Conservation (phyloP, 1,140 invertebrate genomes). For the Penaeus indicus region DNA sequence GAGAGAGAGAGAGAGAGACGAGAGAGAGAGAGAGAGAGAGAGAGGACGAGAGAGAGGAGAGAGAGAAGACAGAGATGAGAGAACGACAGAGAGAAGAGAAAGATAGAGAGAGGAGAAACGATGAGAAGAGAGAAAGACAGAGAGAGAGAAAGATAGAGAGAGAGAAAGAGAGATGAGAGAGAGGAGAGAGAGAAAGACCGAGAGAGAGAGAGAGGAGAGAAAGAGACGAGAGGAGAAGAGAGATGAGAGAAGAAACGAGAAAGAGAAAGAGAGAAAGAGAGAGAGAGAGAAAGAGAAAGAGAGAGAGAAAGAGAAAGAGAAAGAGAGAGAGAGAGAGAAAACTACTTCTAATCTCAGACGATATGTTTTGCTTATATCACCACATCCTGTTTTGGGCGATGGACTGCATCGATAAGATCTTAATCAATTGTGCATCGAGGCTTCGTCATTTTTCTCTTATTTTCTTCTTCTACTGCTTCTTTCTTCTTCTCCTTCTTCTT, state of each 20-base stretch:
- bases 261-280: not conserved
- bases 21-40: too few relatives aligned
- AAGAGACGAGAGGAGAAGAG: slow-evolving; percentile 1
- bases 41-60: too few relatives aligned
- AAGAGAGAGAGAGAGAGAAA: slow-evolving; percentile 1
- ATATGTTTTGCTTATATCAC: too few relatives aligned
- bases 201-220: not conserved
- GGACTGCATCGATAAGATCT: too few relatives aligned
- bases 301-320: slow-evolving; percentile 6
- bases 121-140: not conserved
- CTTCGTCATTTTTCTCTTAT: too few relatives aligned
- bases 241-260: not conserved
- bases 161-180: not conserved
- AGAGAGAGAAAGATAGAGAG: too few relatives aligned
- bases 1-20: too few relatives aligned
- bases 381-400: too few relatives aligned
- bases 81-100: too few relatives aligned
- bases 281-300: not conserved
- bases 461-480: too few relatives aligned
- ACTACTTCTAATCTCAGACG: not conserved
- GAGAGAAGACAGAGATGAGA: not conserved
- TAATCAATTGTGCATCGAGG: too few relatives aligned
- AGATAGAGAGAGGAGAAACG: not conserved
- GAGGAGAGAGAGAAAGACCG: not conserved
- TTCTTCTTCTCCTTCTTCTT: too few relatives aligned